Conservation (phyloP, 2,113 vertebrate genomes). For the Nanorana parkeri region DNA sequence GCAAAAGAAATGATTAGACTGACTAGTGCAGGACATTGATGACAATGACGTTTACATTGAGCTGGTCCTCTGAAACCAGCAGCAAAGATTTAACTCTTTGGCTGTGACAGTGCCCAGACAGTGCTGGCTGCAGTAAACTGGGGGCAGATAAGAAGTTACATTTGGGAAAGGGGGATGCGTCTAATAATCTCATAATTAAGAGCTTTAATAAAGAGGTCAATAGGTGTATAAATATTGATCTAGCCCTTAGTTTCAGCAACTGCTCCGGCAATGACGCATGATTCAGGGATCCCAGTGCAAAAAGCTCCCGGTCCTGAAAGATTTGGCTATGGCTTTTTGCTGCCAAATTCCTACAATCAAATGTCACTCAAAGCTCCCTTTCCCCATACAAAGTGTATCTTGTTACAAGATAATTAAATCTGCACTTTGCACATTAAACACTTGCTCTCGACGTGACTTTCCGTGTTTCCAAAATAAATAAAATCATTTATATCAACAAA, state of each 20-base stretch:
- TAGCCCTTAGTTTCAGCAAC: conserved; percentile 3
- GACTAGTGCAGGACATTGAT: too few relatives aligned
- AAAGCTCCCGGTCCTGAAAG: conserved; percentile 16
- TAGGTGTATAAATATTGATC: conserved; percentile 51
- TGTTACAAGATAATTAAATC: conserved; percentile 54
- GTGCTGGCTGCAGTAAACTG: too few relatives aligned
- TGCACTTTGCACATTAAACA: conserved; percentile 47
- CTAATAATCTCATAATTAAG: conserved; percentile 38
- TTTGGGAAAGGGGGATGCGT: neutral
- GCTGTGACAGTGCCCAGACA: too few relatives aligned
- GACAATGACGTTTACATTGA: neutral
- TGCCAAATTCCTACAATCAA: conserved; percentile 51
- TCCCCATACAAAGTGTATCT: conserved; percentile 50
- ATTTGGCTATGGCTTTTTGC: conserved; percentile 35
- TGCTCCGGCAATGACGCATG: conserved; percentile 19
- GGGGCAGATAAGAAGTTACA: conserved; percentile 15
- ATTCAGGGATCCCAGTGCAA: conserved; percentile 25
- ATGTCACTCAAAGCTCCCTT: conserved; percentile 39
- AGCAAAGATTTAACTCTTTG: too few relatives aligned
- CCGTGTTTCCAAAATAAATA: conserved; percentile 53
- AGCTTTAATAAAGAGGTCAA: conserved; percentile 40
- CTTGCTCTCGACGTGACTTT: conserved; percentile 46
- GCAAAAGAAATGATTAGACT: neutral
- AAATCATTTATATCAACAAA: conserved; percentile 24
- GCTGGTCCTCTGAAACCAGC: neutral